Evolutionary conservation across 2,113 vertebrate genomes (phyloP).

Genomic region (Poecile atricapillus): DNA sequence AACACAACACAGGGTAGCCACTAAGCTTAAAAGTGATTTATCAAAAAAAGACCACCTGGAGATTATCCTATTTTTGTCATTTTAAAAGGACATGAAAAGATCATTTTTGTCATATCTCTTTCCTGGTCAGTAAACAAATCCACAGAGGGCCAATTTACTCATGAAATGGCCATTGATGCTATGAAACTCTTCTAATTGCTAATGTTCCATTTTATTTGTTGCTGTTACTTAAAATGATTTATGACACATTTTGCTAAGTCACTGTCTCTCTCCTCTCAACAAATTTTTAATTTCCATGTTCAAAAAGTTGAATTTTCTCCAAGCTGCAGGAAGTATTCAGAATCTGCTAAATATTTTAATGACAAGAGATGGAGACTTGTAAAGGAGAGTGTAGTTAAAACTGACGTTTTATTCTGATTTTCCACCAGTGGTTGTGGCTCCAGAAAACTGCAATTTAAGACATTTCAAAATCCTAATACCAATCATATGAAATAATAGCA

Average conservation of each 20-base stretch:
- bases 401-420: constrained; percentile 59
- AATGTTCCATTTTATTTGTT: constrained; percentile 37
- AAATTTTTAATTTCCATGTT: constrained; percentile 49
- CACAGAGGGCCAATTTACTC: constrained; percentile 57
- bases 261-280: background rate
- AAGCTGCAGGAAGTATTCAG: constrained; percentile 51
- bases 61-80: constrained; percentile 61
- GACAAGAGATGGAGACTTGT: constrained; percentile 22
- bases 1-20: constrained; percentile 42
- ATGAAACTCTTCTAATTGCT: constrained; percentile 49
- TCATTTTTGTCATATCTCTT: constrained; percentile 51
- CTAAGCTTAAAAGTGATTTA: constrained; percentile 70
- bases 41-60: constrained; percentile 59
- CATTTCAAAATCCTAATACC: constrained; percentile 47
- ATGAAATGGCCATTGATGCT: constrained; percentile 36
- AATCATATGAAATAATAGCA: constrained; percentile 38
- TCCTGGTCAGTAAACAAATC: constrained; percentile 51
- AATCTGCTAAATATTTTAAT: constrained; percentile 64
- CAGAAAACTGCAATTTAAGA: constrained; percentile 58
- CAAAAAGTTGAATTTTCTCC: constrained; percentile 46
- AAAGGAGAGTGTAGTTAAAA: constrained; percentile 53
- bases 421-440: constrained; percentile 19
- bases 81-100: constrained; percentile 60
- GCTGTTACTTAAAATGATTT: constrained; percentile 17
- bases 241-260: constrained; percentile 20